Evolutionary conservation across 2,113 vertebrate genomes (phyloP).

Genomic region (Saimiri boliviensis): DNA sequence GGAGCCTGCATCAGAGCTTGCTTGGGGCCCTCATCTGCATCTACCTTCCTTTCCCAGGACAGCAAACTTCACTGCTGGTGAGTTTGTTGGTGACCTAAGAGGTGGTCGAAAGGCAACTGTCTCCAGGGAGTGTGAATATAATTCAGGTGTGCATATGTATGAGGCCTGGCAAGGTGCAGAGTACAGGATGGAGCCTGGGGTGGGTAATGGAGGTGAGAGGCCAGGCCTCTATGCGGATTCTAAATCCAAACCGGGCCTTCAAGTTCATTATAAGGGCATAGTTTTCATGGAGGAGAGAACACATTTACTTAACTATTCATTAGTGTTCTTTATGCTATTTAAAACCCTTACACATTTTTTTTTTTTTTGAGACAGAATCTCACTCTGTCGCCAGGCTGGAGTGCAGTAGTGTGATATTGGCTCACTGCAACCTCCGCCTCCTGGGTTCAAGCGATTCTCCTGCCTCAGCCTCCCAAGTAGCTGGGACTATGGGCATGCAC

Average conservation of each 20-base stretch:
- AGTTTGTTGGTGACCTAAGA: neutral
- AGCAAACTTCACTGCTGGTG: neutral
- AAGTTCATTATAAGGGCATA: neutral
- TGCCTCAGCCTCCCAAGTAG: no score
- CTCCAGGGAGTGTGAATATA: no score
- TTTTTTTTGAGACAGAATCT: no score
- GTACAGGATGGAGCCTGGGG: neutral
- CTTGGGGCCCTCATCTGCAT: neutral
- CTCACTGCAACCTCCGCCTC: no score
- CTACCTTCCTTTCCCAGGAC: neutral
- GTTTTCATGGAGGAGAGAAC: neutral
- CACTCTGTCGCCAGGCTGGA: no score
- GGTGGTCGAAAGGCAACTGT: neutral
- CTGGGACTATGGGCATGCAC: no score
- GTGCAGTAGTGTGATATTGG: no score
- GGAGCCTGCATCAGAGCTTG: neutral
- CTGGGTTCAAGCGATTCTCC: no score
- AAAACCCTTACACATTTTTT: neutral
- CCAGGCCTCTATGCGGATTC: neutral
- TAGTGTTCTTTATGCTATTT: neutral
- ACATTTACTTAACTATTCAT: neutral
- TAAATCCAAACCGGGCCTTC: neutral
- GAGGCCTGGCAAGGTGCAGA: neutral
- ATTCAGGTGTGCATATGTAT: rapidly evolving
- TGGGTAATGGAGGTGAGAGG: neutral